Conservation (phyloP, 2,888 invertebrate genomes). For the Lottia gigantea region DNA sequence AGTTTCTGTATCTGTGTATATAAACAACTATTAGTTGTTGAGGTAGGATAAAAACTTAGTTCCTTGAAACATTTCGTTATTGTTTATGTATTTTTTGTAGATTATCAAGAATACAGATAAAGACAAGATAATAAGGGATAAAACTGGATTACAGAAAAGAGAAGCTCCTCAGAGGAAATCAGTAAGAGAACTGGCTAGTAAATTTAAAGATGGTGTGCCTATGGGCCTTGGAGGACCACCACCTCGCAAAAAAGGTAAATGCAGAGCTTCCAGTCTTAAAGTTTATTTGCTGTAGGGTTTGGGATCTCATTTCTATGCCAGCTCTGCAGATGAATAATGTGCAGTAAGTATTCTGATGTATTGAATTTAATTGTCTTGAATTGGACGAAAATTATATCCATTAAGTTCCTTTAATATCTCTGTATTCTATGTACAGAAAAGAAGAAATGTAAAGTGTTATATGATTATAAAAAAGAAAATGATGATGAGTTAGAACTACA, state of each 20-base stretch:
- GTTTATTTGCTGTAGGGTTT: not conserved
- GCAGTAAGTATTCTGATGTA: too few relatives aligned
- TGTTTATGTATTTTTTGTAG: not conserved
- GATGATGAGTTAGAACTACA: conserved; percentile 90
- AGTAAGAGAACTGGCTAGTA: conserved; percentile 57
- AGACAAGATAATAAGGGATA: not conserved
- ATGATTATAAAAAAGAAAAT: conserved; percentile 86
- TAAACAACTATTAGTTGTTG: too few relatives aligned
- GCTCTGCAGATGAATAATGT: too few relatives aligned
- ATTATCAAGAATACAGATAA: conserved; percentile 16
- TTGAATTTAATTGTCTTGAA: too few relatives aligned
- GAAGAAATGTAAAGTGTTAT: conserved; percentile 56
- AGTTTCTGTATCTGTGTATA: too few relatives aligned
- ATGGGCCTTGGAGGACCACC: conserved; percentile 41
- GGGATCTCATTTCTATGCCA: too few relatives aligned
- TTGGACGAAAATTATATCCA: too few relatives aligned
- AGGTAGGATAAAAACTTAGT: too few relatives aligned
- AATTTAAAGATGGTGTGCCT: conserved; percentile 53
- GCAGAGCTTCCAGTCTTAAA: not conserved
- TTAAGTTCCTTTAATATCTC: too few relatives aligned
- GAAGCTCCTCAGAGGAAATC: conserved; percentile 51
- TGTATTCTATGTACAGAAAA: conserved; percentile 19
- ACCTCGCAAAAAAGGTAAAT: conserved; percentile 54
- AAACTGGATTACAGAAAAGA: conserved; percentile 30
- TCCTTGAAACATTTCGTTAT: too few relatives aligned